Conservation (phyloP, 2,797 vertebrate genomes). For the Pempheris klunzingeri region DNA sequence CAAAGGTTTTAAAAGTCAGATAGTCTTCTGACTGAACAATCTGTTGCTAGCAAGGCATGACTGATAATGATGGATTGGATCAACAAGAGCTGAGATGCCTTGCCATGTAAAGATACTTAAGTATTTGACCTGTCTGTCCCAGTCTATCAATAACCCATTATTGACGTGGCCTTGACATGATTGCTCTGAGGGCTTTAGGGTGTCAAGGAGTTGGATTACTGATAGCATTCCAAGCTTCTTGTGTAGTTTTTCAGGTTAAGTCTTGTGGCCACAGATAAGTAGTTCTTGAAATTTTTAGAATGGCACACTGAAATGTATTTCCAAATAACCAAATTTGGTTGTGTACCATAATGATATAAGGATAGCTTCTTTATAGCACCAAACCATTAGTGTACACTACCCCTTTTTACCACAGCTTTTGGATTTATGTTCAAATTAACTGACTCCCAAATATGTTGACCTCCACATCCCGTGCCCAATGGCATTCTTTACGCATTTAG, state of each 20-base stretch:
- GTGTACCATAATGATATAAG: not conserved
- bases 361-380: not conserved
- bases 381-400: not conserved
- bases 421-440: not conserved
- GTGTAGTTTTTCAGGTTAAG: not conserved
- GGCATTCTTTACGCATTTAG: not conserved
- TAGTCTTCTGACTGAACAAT: not conserved
- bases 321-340: not conserved
- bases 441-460: not conserved
- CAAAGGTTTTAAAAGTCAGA: not conserved
- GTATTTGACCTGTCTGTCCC: constrained; percentile 1
- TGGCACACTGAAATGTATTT: not conserved
- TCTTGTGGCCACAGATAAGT: not conserved
- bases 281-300: not conserved
- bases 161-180: constrained; percentile 20
- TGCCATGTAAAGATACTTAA: constrained; percentile 7
- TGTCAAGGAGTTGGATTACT: constrained; percentile 10
- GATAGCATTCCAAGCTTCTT: constrained; percentile 4
- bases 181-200: not conserved
- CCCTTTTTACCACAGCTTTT: not conserved
- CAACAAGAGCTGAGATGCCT: constrained; percentile 9
- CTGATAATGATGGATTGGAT: constrained; percentile 7
- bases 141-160: constrained; percentile 24
- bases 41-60: not conserved
- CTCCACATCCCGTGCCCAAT: not conserved